Conservation (phyloP, 2,888 invertebrate species). For the Eristalis pertinax region DNA sequence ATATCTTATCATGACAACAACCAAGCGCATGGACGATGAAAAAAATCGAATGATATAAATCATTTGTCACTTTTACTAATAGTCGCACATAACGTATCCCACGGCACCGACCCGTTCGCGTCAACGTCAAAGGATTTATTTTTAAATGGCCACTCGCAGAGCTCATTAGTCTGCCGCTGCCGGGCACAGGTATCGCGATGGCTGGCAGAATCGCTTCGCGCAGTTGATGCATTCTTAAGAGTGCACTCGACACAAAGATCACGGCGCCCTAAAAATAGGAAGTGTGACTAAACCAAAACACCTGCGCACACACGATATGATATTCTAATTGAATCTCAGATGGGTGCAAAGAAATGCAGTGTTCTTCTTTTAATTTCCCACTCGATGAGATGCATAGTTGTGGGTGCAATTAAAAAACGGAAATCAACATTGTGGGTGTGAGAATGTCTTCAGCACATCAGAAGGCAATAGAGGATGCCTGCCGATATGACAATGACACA, state of each 20-base stretch:
- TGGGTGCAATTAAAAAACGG: not conserved
- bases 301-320: conserved; percentile 33
- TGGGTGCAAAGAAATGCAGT: conserved; percentile 16
- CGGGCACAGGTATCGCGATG: conserved; percentile 10
- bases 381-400: not conserved
- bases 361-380: not conserved
- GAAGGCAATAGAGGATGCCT: not conserved
- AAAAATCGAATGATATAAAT: conserved; percentile 12
- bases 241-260: conserved; percentile 41
- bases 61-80: conserved; percentile 31
- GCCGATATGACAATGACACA: not conserved
- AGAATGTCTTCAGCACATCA: not conserved
- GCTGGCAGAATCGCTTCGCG: not conserved
- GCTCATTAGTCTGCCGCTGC: not conserved
- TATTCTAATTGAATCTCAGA: conserved; percentile 34
- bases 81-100: not conserved
- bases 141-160: conserved; percentile 25
- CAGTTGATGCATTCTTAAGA: conserved; percentile 23
- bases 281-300: conserved; percentile 44
- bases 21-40: not conserved
- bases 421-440: not conserved
- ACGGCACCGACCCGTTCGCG: not conserved
- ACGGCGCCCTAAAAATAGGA: conserved; percentile 47
- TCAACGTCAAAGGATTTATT: conserved; percentile 18
- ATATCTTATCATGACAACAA: not conserved